phyloP scores from a whole-genome alignment of 2,113 vertebrate species.

The Anoura caudifer region DNA sequence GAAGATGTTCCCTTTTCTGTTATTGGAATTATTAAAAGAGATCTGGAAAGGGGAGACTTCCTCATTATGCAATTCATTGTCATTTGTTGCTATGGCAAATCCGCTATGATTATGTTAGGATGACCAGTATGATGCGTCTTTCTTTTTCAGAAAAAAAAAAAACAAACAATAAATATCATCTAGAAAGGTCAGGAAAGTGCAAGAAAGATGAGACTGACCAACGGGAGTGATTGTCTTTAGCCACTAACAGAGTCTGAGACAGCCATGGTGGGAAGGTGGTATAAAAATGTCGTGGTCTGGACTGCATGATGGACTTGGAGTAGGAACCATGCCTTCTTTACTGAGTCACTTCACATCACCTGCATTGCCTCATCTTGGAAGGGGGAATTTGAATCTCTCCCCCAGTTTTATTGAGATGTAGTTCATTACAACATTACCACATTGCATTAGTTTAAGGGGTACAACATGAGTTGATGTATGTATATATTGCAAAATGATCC shows the following conservation, averaged over 20 bases:
- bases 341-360: not conserved
- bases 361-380: not conserved
- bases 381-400: not conserved
- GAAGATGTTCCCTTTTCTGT: not conserved
- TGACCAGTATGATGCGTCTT: not conserved
- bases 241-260: not conserved
- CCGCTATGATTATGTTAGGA: not conserved
- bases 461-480: not conserved
- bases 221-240: not conserved
- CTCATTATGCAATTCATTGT: not conserved
- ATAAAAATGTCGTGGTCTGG: not conserved
- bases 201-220: not conserved
- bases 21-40: not conserved
- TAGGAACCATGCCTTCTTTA: not conserved
- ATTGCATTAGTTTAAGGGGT: not conserved
- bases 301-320: not conserved
- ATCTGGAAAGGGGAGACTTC: not conserved
- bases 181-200: not conserved
- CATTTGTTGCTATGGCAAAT: not conserved
- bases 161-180: not conserved
- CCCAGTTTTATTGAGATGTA: not conserved
- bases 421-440: not conserved
- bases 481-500: not conserved
- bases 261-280: not conserved
- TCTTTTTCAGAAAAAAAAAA: not conserved